phyloP scores from a whole-genome alignment of 2,888 invertebrate genomes.

The Xestia c-nigrum region DNA sequence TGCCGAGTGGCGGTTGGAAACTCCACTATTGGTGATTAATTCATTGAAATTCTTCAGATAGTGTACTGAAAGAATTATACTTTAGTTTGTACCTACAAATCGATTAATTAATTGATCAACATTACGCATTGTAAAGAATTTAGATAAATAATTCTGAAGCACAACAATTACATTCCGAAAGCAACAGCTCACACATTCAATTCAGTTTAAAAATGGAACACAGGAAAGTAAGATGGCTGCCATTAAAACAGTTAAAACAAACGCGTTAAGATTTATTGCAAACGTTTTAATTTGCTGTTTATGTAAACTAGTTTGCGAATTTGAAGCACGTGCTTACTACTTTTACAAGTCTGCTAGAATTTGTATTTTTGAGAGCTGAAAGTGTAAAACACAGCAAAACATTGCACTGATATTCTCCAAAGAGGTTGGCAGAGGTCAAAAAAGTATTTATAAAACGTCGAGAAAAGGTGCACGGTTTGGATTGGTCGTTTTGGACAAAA shows the following conservation, averaged over 20 bases:
- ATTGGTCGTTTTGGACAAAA: too few species aligned
- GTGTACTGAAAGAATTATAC: slow-evolving; percentile 11
- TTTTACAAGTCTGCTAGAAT: background rate
- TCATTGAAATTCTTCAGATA: slow-evolving; percentile 19
- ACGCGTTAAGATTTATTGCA: slow-evolving; percentile 36
- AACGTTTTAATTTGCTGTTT: slow-evolving; percentile 50
- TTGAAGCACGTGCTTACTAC: background rate
- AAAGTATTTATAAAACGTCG: background rate
- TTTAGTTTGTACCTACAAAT: background rate
- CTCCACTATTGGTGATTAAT: background rate
- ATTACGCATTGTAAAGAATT: slow-evolving; percentile 18
- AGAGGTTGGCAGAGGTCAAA: background rate
- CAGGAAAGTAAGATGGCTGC: slow-evolving; percentile 37
- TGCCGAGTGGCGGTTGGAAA: background rate
- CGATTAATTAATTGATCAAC: slow-evolving; percentile 1
- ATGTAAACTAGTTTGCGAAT: slow-evolving; percentile 9
- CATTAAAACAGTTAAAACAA: slow-evolving; percentile 42
- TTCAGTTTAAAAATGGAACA: slow-evolving; percentile 19
- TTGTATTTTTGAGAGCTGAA: background rate
- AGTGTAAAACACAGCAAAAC: background rate
- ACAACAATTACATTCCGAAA: slow-evolving; percentile 29
- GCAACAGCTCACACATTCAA: background rate
- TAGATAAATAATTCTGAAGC: slow-evolving; percentile 30
- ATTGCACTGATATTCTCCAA: background rate
- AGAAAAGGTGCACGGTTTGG: too few species aligned